Conservation (phyloP, 2,888 invertebrate genomes). For the Lasioglossum figueresi region DNA sequence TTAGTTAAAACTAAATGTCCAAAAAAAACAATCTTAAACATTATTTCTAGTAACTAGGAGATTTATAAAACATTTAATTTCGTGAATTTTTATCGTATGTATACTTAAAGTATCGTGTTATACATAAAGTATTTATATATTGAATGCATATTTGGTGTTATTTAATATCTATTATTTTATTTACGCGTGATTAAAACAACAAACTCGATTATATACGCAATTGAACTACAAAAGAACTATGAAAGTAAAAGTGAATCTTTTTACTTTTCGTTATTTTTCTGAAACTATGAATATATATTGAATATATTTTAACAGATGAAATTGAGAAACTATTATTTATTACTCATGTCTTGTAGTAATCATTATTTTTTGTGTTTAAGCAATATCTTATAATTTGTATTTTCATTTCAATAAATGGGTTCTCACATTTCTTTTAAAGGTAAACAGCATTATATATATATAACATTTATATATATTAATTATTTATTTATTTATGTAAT, state of each 20-base stretch:
- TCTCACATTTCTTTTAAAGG: slow-evolving; percentile 23
- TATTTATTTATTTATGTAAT: too few species aligned
- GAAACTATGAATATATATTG: slow-evolving; percentile 1
- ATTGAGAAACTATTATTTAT: slow-evolving; percentile 3
- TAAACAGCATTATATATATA: slow-evolving; percentile 18
- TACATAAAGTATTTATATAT: slow-evolving; percentile 9
- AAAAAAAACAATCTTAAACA: neutral
- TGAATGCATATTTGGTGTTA: neutral
- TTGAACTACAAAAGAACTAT: slow-evolving; percentile 12
- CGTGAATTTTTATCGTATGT: neutral
- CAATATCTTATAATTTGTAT: neutral
- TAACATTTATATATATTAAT: too few species aligned
- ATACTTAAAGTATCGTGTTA: slow-evolving; percentile 2
- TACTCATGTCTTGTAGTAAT: neutral
- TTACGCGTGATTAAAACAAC: slow-evolving; percentile 8
- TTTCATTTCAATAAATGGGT: neutral
- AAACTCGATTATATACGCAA: slow-evolving; percentile 9
- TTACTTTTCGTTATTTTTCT: slow-evolving; percentile 21
- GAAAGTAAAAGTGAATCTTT: slow-evolving; percentile 18
- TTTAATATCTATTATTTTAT: slow-evolving; percentile 15
- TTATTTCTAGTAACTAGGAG: neutral
- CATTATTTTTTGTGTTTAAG: slow-evolving; percentile 14
- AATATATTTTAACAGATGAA: neutral
- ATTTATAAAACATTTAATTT: neutral
- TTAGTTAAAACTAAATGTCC: slow-evolving; percentile 10